A percentile compares a stretch with the other conserved stretches of the same genome.
Evolutionary conservation across 2,888 invertebrate genomes (phyloP).

Genomic region (Leptinotarsa peninsularis): DNA sequence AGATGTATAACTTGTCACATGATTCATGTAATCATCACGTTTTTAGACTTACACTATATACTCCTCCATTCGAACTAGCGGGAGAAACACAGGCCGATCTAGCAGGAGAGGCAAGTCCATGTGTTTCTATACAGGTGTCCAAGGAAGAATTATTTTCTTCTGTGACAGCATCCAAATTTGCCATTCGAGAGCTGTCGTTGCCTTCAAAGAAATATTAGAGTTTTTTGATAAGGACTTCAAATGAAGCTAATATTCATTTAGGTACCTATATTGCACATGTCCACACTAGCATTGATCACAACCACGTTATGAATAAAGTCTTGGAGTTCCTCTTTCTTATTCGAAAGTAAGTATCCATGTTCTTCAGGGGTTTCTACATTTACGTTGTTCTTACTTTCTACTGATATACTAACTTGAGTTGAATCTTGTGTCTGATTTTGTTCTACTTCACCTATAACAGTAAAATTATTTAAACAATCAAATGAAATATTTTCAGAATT

Average conservation of each 20-base stretch:
- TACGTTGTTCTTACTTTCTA: conserved; percentile 17
- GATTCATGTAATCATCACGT: no score
- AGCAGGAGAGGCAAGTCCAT: conserved; percentile 64
- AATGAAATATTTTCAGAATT: not conserved
- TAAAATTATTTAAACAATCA: no score
- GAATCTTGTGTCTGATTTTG: not conserved
- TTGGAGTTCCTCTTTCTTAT: conserved; percentile 51
- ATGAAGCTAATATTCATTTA: not conserved
- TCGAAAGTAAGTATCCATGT: conserved; percentile 31
- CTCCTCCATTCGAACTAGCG: conserved; percentile 91
- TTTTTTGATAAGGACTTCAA: not conserved
- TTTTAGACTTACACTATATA: conserved; percentile 80
- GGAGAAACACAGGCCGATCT: conserved; percentile 80
- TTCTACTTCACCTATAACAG: conserved; percentile 26
- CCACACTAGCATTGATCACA: conserved; percentile 79
- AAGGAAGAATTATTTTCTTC: conserved; percentile 70
- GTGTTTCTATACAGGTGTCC: conserved; percentile 65
- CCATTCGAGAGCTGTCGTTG: conserved; percentile 69
- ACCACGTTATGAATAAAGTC: conserved; percentile 73
- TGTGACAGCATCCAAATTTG: conserved; percentile 70
- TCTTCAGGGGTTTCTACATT: conserved; percentile 18
- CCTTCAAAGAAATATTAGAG: conserved; percentile 45
- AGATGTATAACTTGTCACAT: no score
- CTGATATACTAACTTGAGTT: conserved; percentile 1
- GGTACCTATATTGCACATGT: conserved; percentile 65